A percentile compares a stretch with the other conserved stretches of the same genome.
Conservation (phyloP, 2,113 vertebrate species). For the Microcebus ravelobensis region DNA sequence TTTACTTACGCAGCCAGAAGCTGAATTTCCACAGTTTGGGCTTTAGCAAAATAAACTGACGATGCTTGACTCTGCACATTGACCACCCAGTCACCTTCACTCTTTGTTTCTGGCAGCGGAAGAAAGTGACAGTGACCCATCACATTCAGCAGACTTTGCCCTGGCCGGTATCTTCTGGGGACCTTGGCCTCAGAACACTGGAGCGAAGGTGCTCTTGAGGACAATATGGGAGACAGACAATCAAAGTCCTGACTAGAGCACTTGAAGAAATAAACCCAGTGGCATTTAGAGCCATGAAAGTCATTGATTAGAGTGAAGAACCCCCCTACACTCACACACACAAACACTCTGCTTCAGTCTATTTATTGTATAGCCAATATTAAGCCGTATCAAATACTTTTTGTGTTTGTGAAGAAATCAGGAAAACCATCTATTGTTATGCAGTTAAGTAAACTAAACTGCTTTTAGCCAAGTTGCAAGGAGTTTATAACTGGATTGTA, state of each 20-base stretch:
- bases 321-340: background rate
- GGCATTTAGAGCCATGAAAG: background rate
- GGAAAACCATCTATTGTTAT: background rate
- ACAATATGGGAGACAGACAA: background rate
- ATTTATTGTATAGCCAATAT: background rate
- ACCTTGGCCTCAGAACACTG: background rate
- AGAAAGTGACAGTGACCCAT: background rate
- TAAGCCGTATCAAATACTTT: background rate
- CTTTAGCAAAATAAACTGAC: conserved; percentile 37
- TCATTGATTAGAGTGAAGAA: background rate
- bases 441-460: background rate
- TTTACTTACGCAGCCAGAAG: conserved; percentile 24
- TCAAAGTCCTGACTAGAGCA: background rate
- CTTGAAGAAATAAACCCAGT: background rate
- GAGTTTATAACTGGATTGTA: background rate
- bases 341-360: background rate
- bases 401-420: background rate
- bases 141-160: background rate
- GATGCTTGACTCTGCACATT: background rate
- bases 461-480: background rate
- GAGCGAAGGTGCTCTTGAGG: background rate
- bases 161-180: background rate
- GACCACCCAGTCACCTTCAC: background rate
- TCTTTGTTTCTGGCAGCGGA: background rate
- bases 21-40: background rate